These are phyloP conservation scores for Formica selysi DNA, from an alignment of 1,140 invertebrate species.

Conservation along the genomic window DNA sequence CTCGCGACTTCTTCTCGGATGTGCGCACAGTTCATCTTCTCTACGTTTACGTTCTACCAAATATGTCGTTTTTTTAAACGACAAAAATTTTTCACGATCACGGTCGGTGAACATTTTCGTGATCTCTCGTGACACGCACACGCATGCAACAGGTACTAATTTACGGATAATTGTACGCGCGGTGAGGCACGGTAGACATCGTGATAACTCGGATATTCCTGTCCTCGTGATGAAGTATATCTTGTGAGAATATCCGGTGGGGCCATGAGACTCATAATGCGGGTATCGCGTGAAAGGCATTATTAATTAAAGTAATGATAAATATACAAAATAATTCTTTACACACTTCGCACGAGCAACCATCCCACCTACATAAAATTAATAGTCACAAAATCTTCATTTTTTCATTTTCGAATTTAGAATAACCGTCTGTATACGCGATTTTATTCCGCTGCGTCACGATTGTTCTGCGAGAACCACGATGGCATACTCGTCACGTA, in stretches of 20 bases:
- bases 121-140: not conserved
- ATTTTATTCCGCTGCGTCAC: not conserved
- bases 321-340: constrained; percentile 21
- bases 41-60: not conserved
- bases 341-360: too few species aligned
- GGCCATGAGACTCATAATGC: not conserved
- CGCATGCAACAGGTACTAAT: constrained; percentile 76
- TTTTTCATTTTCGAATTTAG: not conserved
- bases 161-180: constrained; percentile 69
- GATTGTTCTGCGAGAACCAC: constrained; percentile 14
- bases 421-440: not conserved
- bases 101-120: constrained; percentile 8
- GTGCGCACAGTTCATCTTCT: constrained; percentile 11
- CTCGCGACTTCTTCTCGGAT: constrained; percentile 36
- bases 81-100: constrained; percentile 11
- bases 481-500: constrained; percentile 50
- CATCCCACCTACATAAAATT: not conserved
- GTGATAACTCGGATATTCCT: not conserved
- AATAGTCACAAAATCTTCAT: not conserved
- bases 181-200: constrained; percentile 15
- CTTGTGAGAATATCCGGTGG: constrained; percentile 33
- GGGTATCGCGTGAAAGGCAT: not conserved
- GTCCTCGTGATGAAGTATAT: constrained; percentile 19
- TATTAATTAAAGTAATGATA: constrained; percentile 27
- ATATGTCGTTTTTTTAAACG: not conserved